Conservation (phyloP, 2,113 vertebrate genomes). For the Oryzias melastigma region DNA sequence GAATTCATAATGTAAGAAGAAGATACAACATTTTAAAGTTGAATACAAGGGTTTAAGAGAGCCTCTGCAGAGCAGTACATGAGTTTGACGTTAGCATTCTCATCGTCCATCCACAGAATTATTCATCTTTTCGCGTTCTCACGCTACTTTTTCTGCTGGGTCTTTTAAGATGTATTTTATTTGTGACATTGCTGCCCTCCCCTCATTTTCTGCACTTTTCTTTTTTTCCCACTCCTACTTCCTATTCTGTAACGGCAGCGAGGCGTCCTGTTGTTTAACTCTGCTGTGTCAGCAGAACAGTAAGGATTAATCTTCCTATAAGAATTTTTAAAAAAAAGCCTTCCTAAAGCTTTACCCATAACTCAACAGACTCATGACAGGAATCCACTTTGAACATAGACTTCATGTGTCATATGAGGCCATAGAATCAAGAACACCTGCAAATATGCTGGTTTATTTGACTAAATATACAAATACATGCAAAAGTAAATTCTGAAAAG, state of each 20-base stretch:
- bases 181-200: not conserved
- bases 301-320: conserved; percentile 61
- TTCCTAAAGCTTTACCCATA: conserved; percentile 32
- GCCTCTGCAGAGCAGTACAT: conserved; percentile 4
- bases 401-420: conserved; percentile 41
- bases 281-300: conserved; percentile 65
- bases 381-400: conserved; percentile 45
- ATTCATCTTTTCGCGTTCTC: conserved; percentile 11
- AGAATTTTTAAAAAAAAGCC: conserved; percentile 33
- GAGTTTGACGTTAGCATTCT: conserved; percentile 38
- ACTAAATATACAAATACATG: not conserved
- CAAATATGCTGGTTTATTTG: conserved; percentile 2
- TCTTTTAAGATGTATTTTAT: conserved; percentile 1
- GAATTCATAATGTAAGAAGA: conserved; percentile 42
- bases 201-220: not conserved
- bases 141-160: conserved; percentile 1
- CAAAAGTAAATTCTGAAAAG: too few species aligned
- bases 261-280: conserved; percentile 38
- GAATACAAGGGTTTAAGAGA: conserved; percentile 33
- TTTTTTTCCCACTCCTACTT: not conserved
- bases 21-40: conserved; percentile 41
- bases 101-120: conserved; percentile 15
- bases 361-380: conserved; percentile 32
- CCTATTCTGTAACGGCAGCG: conserved; percentile 6
- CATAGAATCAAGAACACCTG: not conserved